A percentile compares a stretch with the other conserved stretches of the same genome.
phyloP scores from a whole-genome alignment of 1,140 invertebrate species.

The Drosophila carrolli region DNA sequence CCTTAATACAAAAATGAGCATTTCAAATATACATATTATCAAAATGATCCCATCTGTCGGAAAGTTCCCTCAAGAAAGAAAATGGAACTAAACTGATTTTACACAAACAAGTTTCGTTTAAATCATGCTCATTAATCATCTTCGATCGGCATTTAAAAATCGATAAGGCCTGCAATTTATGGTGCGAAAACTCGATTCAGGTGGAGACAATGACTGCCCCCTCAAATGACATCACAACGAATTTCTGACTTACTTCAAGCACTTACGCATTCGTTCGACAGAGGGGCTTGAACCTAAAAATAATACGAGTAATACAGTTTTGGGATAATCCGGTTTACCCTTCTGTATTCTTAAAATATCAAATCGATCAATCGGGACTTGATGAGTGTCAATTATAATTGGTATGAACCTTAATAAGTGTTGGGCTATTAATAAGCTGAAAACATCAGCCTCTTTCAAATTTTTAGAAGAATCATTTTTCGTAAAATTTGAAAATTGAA shows the following conservation, averaged over 20 bases:
- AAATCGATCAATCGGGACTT: slow-evolving; percentile 20
- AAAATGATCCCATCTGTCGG: not conserved
- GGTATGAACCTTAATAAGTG: not conserved
- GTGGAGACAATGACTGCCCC: slow-evolving; percentile 37
- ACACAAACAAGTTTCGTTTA: slow-evolving; percentile 26
- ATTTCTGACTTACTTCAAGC: slow-evolving; percentile 27
- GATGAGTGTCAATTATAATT: slow-evolving; percentile 1
- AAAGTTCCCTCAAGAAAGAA: slow-evolving; percentile 10
- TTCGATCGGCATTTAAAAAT: slow-evolving; percentile 30
- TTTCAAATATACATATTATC: not conserved
- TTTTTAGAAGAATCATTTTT: too few relatives aligned
- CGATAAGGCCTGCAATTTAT: slow-evolving; percentile 23
- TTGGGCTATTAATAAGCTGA: too few relatives aligned
- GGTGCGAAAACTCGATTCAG: slow-evolving; percentile 39
- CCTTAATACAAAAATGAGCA: not conserved
- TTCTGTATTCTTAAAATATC: slow-evolving; percentile 21
- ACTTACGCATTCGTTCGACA: slow-evolving; percentile 33
- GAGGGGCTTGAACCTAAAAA: slow-evolving; percentile 23
- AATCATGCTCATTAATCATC: slow-evolving; percentile 36
- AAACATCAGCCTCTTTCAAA: too few relatives aligned
- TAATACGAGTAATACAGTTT: slow-evolving; percentile 33
- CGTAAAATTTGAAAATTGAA: too few relatives aligned
- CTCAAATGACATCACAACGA: slow-evolving; percentile 31
- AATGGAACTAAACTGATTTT: not conserved
- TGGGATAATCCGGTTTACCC: slow-evolving; percentile 5